phyloP scores from a whole-genome alignment of 2,113 vertebrate genomes.

The Syngnathoides biaculeatus region DNA sequence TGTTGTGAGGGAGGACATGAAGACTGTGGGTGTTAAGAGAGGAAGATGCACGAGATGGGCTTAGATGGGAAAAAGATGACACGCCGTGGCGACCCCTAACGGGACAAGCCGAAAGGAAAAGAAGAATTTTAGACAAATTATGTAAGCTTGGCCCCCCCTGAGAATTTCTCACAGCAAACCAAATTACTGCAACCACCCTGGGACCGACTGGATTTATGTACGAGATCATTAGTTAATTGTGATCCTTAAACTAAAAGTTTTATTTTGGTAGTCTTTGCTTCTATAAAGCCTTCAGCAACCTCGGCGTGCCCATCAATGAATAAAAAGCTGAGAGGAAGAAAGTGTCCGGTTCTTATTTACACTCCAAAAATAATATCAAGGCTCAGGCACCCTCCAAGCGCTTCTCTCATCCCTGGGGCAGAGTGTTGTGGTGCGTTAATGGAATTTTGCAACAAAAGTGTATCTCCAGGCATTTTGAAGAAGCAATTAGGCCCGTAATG shows the following conservation, averaged over 20 bases:
- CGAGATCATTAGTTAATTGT: background rate
- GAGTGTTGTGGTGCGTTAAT: conserved; percentile 52
- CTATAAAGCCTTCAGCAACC: conserved; percentile 15
- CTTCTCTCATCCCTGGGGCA: conserved; percentile 35
- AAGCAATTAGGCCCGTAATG: conserved; percentile 61
- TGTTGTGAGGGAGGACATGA: no score
- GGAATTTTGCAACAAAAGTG: conserved; percentile 58
- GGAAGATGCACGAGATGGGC: no score
- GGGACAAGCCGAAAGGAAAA: no score
- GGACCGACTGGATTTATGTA: background rate
- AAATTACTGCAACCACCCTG: no score
- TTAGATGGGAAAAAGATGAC: no score
- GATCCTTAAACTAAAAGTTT: background rate
- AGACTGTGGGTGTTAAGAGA: no score
- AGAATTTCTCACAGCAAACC: no score
- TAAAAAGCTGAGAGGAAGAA: conserved; percentile 23
- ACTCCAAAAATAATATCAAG: conserved; percentile 39
- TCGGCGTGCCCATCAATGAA: conserved; percentile 30
- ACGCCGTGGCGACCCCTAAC: no score
- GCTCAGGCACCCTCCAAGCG: conserved; percentile 37
- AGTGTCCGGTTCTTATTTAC: conserved; percentile 52
- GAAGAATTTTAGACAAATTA: no score
- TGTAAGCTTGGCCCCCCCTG: no score
- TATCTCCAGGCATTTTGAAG: conserved; percentile 54
- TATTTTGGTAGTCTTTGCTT: background rate